Evolutionary conservation across 2,113 vertebrate species (phyloP).

Genomic region (Pseudolaguvia tuberculata): DNA sequence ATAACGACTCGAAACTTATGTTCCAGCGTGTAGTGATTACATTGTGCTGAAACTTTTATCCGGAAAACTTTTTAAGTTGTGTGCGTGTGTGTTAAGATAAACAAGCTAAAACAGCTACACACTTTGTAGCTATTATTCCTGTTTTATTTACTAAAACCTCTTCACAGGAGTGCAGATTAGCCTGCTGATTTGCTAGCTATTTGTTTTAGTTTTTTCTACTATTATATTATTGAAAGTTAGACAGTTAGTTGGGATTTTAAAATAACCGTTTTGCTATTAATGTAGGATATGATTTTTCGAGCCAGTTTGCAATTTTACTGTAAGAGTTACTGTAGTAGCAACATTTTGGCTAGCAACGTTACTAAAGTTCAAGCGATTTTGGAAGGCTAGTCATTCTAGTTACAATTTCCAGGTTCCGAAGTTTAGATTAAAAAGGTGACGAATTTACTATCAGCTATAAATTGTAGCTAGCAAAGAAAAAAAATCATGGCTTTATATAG

Average conservation of each 20-base stretch:
- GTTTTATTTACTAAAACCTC: neutral
- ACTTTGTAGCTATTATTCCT: conserved; percentile 73
- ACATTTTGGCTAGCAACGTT: no score
- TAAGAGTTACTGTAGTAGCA: no score
- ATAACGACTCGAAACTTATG: conserved; percentile 70
- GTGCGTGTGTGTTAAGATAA: conserved; percentile 76
- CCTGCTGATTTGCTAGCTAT: neutral
- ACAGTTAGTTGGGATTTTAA: no score
- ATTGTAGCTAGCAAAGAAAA: neutral
- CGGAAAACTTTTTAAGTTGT: conserved; percentile 55
- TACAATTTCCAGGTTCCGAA: no score
- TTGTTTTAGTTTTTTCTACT: neutral
- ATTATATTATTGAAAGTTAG: no score
- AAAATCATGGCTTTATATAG: neutral
- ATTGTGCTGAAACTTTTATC: conserved; percentile 62
- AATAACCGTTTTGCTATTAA: no score
- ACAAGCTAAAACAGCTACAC: conserved; percentile 66
- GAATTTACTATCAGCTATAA: no score
- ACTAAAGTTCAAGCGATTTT: no score
- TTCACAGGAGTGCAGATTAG: neutral
- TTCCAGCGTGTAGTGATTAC: conserved; percentile 66
- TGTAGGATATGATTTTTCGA: no score
- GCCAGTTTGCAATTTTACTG: no score
- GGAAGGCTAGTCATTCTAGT: no score
- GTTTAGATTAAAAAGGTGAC: no score